Evolutionary conservation across 2,888 invertebrate genomes (phyloP).

Genomic region (Mesopsocus fuscifrons): DNA sequence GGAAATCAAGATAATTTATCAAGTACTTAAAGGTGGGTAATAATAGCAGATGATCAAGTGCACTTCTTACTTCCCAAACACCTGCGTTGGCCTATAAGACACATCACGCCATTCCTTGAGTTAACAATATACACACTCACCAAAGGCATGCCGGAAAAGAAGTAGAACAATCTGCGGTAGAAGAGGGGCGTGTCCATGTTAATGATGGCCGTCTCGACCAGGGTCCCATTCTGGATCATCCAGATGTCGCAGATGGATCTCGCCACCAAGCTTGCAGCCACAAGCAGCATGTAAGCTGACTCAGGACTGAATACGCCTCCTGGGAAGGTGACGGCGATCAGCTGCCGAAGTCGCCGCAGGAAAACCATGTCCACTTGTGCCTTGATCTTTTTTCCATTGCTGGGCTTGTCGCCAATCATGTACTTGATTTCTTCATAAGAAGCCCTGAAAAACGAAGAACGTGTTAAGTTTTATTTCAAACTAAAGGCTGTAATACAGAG

Average conservation of each 20-base stretch:
- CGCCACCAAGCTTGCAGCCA: conserved; percentile 64
- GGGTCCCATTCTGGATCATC: conserved; percentile 89
- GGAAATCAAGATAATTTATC: too few species aligned
- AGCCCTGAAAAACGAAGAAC: conserved; percentile 25
- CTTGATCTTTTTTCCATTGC: conserved; percentile 28
- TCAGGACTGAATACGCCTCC: conserved; percentile 60
- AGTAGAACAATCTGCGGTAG: conserved; percentile 48
- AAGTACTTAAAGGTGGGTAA: too few species aligned
- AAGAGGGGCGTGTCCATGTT: conserved; percentile 66
- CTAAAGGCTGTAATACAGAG: conserved; percentile 15
- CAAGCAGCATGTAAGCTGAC: conserved; percentile 46
- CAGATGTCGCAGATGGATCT: conserved; percentile 91
- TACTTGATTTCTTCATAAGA: conserved; percentile 56
- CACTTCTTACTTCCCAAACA: too few species aligned
- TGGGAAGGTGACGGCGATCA: conserved; percentile 62
- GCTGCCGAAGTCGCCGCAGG: conserved; percentile 42
- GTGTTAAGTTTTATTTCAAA: conserved; percentile 18
- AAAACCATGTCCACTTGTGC: conserved; percentile 61
- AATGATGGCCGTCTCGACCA: conserved; percentile 87
- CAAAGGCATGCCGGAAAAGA: conserved; percentile 71
- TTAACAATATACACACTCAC: conserved; percentile 33
- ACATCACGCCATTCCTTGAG: too few species aligned
- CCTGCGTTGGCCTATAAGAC: too few species aligned
- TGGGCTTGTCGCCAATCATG: conserved; percentile 44
- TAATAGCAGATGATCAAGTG: too few species aligned